These are phyloP conservation scores for Meiosimyza decipiens DNA, from an alignment of 2,888 invertebrate genomes.

Conservation along the genomic window DNA sequence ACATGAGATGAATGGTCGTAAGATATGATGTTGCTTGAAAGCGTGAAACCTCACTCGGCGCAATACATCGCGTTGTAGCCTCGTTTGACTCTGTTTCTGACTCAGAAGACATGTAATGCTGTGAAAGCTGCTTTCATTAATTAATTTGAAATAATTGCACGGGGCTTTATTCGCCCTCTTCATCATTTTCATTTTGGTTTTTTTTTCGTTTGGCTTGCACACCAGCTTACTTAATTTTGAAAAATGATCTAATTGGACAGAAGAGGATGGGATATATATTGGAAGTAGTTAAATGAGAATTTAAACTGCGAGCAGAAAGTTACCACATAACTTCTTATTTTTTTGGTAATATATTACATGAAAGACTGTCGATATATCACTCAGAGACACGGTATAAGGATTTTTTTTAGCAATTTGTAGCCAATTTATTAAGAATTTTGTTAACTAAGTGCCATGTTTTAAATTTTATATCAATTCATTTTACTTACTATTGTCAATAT, in stretches of 20 bases:
- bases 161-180: background rate
- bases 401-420: no score
- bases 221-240: conserved; percentile 29
- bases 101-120: background rate
- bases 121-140: conserved; percentile 29
- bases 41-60: no score
- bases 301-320: conserved; percentile 4
- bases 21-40: no score
- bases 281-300: conserved; percentile 19
- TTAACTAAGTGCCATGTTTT: no score
- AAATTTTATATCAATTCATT: no score
- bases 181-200: no score
- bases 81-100: background rate
- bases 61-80: background rate
- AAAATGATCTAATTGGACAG: conserved; percentile 11
- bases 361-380: no score
- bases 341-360: no score
- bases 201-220: background rate
- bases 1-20: background rate
- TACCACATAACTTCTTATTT: no score
- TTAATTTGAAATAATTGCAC: conserved; percentile 35
- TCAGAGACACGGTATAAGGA: no score
- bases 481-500: no score
- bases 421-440: no score
- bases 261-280: background rate